These are phyloP conservation scores for Macaria liturata DNA, from an alignment of 2,888 invertebrate genomes.

Conservation along the genomic window DNA sequence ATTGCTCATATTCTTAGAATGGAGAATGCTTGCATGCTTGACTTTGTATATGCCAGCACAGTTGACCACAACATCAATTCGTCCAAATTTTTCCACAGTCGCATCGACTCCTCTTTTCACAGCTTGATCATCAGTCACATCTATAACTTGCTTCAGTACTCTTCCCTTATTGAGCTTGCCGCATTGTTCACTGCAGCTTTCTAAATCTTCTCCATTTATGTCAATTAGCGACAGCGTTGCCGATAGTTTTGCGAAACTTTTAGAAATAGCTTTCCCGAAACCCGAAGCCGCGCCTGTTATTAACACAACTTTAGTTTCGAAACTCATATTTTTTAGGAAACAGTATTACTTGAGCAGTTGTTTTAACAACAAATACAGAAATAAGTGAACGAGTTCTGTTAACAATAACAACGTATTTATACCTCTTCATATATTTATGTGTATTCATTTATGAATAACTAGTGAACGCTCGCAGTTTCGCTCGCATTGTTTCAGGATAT, in stretches of 20 bases:
- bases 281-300: constrained; percentile 53
- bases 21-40: constrained; percentile 32
- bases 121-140: constrained; percentile 44
- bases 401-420: too few relatives aligned
- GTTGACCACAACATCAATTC: constrained; percentile 51
- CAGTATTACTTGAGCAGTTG: too few relatives aligned
- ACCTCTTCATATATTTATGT: too few relatives aligned
- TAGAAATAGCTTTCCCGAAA: constrained; percentile 50
- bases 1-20: constrained; percentile 38
- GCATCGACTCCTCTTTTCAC: constrained; percentile 41
- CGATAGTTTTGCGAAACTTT: constrained; percentile 48
- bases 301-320: constrained; percentile 49
- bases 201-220: constrained; percentile 40
- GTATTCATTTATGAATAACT: too few relatives aligned
- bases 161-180: constrained; percentile 41
- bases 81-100: constrained; percentile 42
- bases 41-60: constrained; percentile 42
- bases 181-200: constrained; percentile 41
- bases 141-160: constrained; percentile 43
- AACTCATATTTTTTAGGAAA: constrained; percentile 42
- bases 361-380: too few relatives aligned
- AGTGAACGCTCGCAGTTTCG: too few relatives aligned
- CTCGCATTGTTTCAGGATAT: too few relatives aligned
- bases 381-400: too few relatives aligned
- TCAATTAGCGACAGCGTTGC: constrained; percentile 51